Evolutionary conservation across 2,113 vertebrate species (phyloP).

Genomic region (Saguinus midas): DNA sequence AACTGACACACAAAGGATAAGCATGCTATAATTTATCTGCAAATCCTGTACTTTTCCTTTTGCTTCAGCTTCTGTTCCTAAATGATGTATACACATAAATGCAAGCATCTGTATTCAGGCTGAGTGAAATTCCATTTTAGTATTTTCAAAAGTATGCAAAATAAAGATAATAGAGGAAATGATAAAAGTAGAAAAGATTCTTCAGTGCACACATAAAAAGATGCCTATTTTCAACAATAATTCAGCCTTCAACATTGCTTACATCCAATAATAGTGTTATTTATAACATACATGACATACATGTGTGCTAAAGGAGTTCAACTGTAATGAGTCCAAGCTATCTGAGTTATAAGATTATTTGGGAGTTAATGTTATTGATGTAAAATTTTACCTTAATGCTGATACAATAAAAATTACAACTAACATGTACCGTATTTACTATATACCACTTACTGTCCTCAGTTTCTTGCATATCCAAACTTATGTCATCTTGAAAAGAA

Average conservation of each 20-base stretch:
- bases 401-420: background rate
- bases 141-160: conserved; percentile 40
- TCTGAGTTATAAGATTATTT: background rate
- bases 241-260: background rate
- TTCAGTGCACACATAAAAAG: conserved; percentile 15
- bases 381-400: conserved; percentile 18
- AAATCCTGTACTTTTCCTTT: background rate
- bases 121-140: conserved; percentile 17
- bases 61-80: conserved; percentile 48
- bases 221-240: background rate
- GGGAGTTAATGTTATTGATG: background rate
- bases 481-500: background rate
- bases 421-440: background rate
- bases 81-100: conserved; percentile 18
- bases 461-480: background rate
- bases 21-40: background rate
- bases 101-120: background rate
- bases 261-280: background rate
- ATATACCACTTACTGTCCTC: background rate
- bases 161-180: background rate
- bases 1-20: background rate
- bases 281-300: background rate
- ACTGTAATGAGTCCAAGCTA: background rate
- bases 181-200: background rate
- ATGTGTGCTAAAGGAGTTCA: background rate